Evolutionary conservation across 1,140 invertebrate species (phyloP).

Genomic region (Potamilus streckersoni): DNA sequence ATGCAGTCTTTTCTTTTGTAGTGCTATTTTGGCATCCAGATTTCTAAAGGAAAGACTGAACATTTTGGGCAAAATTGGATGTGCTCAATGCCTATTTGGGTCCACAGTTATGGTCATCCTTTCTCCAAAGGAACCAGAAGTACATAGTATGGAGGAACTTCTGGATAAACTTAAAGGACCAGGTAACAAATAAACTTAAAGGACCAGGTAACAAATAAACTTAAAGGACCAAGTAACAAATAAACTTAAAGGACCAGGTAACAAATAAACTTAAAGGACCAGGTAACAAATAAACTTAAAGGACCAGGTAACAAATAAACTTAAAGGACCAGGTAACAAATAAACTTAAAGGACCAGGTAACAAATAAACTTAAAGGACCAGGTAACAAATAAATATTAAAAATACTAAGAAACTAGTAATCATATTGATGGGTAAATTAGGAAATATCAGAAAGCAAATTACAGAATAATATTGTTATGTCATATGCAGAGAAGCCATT

Average conservation of each 20-base stretch:
- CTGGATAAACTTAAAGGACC: slow-evolving; percentile 80
- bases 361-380: slow-evolving; percentile 82
- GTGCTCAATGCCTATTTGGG: slow-evolving; percentile 90
- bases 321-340: slow-evolving; percentile 83
- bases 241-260: not conserved
- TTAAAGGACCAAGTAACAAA: not conserved
- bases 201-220: not conserved
- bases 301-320: slow-evolving; percentile 83
- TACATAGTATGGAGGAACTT: slow-evolving; percentile 82
- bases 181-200: not conserved
- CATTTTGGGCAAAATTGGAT: slow-evolving; percentile 93
- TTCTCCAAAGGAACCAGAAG: slow-evolving; percentile 91
- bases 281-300: slow-evolving; percentile 74
- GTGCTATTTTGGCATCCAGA: slow-evolving; percentile 88
- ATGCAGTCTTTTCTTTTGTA: slow-evolving; percentile 43
- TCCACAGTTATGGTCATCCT: slow-evolving; percentile 95
- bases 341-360: slow-evolving; percentile 83
- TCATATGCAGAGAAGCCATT: not conserved
- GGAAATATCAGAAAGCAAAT: not conserved
- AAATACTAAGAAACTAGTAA: too few relatives aligned
- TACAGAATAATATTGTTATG: not conserved
- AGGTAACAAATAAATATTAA: not conserved
- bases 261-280: not conserved
- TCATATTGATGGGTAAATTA: too few relatives aligned
- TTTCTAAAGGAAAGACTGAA: slow-evolving; percentile 93